These are phyloP conservation scores for Serilophus lunatus DNA, from an alignment of 2,113 vertebrate genomes.

Conservation along the genomic window DNA sequence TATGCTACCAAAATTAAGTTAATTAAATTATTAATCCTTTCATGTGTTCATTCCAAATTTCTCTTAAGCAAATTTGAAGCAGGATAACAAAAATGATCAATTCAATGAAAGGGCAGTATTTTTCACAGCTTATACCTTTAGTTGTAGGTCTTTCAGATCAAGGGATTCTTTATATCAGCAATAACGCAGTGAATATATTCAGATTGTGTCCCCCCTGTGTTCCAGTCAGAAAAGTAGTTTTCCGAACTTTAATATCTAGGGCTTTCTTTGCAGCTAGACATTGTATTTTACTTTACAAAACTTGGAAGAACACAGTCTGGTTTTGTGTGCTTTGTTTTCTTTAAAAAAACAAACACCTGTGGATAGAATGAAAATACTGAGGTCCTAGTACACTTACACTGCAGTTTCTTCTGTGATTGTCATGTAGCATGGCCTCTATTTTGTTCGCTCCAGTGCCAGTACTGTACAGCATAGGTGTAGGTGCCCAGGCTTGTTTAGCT, in stretches of 20 bases:
- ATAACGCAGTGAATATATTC: not conserved
- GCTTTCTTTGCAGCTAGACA: not conserved
- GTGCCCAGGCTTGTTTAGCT: accelerated
- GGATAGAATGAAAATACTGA: not conserved
- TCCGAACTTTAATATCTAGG: not conserved
- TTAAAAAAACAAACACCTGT: not conserved
- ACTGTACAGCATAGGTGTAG: accelerated
- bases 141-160: not conserved
- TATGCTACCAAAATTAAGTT: not conserved
- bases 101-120: not conserved
- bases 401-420: not conserved
- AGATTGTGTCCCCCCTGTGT: not conserved
- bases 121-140: not conserved
- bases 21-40: not conserved
- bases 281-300: not conserved
- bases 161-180: not conserved
- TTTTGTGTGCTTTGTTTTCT: not conserved
- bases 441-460: not conserved
- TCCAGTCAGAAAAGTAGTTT: not conserved
- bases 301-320: not conserved
- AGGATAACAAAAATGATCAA: not conserved
- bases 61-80: not conserved
- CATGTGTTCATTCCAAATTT: not conserved
- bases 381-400: not conserved
- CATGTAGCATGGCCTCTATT: not conserved